A percentile compares a stretch with the other conserved stretches of the same genome.
Evolutionary conservation across 1,140 invertebrate species (phyloP).

Genomic region (Cephus cinctus): DNA sequence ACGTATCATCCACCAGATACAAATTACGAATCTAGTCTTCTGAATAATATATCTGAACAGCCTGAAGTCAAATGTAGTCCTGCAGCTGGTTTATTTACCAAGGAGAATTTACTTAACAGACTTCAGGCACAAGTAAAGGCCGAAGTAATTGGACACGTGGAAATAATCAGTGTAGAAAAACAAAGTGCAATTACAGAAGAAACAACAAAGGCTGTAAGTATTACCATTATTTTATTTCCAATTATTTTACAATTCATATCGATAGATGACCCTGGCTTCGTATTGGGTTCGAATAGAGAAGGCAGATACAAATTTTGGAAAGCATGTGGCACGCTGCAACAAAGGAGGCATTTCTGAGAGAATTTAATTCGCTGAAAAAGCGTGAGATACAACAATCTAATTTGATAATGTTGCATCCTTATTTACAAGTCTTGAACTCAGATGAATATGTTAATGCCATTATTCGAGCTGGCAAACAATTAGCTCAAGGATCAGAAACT

Average conservation of each 20-base stretch:
- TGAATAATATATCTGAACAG: constrained; percentile 50
- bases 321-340: constrained; percentile 66
- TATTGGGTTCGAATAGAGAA: constrained; percentile 43
- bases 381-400: constrained; percentile 46
- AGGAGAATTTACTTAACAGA: constrained; percentile 57
- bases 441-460: constrained; percentile 66
- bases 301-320: constrained; percentile 63
- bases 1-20: constrained; percentile 54
- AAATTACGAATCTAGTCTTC: constrained; percentile 64
- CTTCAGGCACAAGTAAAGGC: constrained; percentile 65
- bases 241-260: constrained; percentile 4
- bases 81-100: constrained; percentile 55
- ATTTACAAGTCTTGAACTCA: constrained; percentile 66
- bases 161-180: constrained; percentile 66
- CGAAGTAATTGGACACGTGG: constrained; percentile 65
- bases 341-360: constrained; percentile 63
- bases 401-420: constrained; percentile 70
- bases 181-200: constrained; percentile 30
- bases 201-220: constrained; percentile 28
- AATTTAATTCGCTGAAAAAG: constrained; percentile 63
- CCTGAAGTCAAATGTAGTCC: constrained; percentile 51
- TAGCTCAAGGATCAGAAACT: constrained; percentile 74
- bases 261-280: neutral
- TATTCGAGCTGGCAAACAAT: constrained; percentile 65
- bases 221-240: constrained; percentile 7